phyloP scores from a whole-genome alignment of 2,113 vertebrate genomes.

The Empidonax alnorum region DNA sequence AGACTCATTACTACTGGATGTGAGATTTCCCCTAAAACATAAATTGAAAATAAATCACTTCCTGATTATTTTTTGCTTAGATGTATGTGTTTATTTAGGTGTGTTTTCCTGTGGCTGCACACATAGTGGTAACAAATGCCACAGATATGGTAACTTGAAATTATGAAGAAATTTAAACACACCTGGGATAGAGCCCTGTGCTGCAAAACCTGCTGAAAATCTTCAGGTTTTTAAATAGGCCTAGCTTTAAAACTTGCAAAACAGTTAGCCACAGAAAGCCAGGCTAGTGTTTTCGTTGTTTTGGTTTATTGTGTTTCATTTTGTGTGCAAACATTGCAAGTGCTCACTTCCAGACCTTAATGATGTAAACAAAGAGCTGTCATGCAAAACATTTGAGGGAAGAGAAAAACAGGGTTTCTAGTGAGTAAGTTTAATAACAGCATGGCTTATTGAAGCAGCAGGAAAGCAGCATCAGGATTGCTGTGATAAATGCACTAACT shows the following conservation, averaged over 20 bases:
- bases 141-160: background rate
- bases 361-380: background rate
- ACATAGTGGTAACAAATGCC: background rate
- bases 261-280: background rate
- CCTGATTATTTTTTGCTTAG: background rate
- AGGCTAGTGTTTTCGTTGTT: background rate
- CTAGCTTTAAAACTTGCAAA: background rate
- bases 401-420: background rate
- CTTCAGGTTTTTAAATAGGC: background rate
- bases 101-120: background rate
- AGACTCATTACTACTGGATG: background rate
- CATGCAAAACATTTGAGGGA: background rate
- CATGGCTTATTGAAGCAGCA: background rate
- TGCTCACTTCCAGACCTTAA: background rate
- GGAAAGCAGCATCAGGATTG: background rate
- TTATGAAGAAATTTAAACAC: background rate
- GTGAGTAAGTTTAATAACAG: background rate
- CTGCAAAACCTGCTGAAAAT: background rate
- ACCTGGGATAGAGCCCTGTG: accelerated
- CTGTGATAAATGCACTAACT: background rate
- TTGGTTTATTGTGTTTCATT: background rate
- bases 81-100: accelerated
- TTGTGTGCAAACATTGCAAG: background rate
- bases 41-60: background rate
- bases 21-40: background rate